phyloP scores from a whole-genome alignment of 2,113 vertebrate species.

The Petromus typicus region DNA sequence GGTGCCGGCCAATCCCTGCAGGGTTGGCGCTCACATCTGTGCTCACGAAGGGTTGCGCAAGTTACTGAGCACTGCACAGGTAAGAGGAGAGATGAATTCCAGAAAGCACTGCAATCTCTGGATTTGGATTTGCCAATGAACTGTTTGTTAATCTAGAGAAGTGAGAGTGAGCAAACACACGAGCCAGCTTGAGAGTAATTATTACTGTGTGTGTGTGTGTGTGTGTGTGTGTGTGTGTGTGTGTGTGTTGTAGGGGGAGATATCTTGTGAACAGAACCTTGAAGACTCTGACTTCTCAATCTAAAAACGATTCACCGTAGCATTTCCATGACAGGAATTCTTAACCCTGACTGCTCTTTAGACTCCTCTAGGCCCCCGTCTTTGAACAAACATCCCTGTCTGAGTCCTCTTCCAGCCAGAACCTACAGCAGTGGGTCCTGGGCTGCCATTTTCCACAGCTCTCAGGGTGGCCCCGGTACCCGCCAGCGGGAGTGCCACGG shows the following conservation, averaged over 20 bases:
- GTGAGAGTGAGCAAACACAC: not conserved
- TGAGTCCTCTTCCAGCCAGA: not conserved
- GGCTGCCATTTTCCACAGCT: not conserved
- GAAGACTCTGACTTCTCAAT: not conserved
- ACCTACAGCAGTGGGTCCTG: not conserved
- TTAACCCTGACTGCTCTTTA: not conserved
- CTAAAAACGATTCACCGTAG: not conserved
- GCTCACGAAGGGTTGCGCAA: not conserved
- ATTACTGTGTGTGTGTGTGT: not conserved
- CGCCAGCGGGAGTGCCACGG: not conserved
- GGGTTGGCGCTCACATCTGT: not conserved
- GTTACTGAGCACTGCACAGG: not conserved
- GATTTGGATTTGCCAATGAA: not conserved
- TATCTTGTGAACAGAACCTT: not conserved
- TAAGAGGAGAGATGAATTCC: not conserved
- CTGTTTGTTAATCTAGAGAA: not conserved
- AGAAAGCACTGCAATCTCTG: not conserved
- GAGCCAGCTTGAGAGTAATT: not conserved
- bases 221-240: not conserved
- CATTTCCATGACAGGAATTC: not conserved
- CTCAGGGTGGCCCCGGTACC: too few relatives aligned
- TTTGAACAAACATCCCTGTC: not conserved
- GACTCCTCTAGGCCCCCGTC: not conserved
- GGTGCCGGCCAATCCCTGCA: fast-evolving
- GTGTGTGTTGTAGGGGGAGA: too few relatives aligned